Conservation (phyloP, 2,888 invertebrate species). For the Belgica antarctica region DNA sequence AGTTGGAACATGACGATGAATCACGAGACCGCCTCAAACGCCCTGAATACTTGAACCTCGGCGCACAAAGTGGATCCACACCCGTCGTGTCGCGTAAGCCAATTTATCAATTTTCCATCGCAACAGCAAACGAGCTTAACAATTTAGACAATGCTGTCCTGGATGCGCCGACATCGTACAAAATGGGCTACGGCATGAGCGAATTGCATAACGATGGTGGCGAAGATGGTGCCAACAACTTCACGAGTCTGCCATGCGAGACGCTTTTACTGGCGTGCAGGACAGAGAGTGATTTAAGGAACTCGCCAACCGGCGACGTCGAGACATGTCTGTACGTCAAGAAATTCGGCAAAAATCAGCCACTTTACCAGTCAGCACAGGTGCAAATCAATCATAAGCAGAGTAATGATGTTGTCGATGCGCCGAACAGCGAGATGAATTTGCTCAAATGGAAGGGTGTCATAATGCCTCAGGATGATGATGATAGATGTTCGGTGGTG, state of each 20-base stretch:
- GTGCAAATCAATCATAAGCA: constrained; percentile 54
- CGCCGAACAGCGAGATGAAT: constrained; percentile 53
- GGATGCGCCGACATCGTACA: constrained; percentile 58
- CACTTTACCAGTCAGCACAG: constrained; percentile 73
- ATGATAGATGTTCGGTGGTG: constrained; percentile 44
- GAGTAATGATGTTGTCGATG: constrained; percentile 53
- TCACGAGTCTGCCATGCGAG: constrained; percentile 56
- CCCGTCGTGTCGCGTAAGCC: constrained; percentile 65
- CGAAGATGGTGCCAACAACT: constrained; percentile 52
- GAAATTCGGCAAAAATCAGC: constrained; percentile 69
- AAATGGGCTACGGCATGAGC: constrained; percentile 47
- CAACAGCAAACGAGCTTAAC: constrained; percentile 64
- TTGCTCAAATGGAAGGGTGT: constrained; percentile 71
- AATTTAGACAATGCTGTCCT: constrained; percentile 65
- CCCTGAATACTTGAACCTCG: constrained; percentile 64
- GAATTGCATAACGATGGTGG: constrained; percentile 46
- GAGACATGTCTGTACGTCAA: constrained; percentile 52
- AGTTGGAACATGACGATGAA: constrained; percentile 50
- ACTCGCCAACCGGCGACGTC: constrained; percentile 53
- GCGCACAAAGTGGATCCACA: constrained; percentile 60
- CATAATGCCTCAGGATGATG: constrained; percentile 55
- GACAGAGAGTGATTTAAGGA: constrained; percentile 55
- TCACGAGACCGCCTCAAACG: constrained; percentile 49
- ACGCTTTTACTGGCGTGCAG: constrained; percentile 46
- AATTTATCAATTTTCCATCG: constrained; percentile 67